phyloP scores from a whole-genome alignment of 2,113 vertebrate species.

The Nothocercus julius region DNA sequence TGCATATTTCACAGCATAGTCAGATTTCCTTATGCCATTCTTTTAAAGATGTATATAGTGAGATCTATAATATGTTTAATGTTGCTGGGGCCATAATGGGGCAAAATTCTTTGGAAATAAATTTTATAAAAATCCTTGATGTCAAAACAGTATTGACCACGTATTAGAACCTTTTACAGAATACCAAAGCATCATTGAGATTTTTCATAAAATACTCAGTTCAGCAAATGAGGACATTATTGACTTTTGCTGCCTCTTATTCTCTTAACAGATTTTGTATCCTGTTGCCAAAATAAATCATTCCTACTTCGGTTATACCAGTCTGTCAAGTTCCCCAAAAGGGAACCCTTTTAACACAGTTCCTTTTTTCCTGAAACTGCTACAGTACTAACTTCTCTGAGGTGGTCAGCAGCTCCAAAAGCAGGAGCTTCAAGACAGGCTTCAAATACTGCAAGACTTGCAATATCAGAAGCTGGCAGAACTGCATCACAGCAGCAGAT shows the following conservation, averaged over 20 bases:
- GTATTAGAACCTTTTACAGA: background rate
- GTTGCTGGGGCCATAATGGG: background rate
- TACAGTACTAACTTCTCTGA: fast-evolving
- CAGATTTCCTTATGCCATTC: background rate
- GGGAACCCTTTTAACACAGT: background rate
- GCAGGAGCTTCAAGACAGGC: background rate
- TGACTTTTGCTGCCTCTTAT: background rate
- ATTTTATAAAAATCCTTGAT: background rate
- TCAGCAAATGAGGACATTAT: background rate
- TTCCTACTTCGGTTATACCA: background rate
- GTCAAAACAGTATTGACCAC: background rate
- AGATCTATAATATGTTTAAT: background rate
- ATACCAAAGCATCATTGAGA: background rate
- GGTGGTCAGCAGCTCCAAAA: background rate
- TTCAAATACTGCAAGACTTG: background rate
- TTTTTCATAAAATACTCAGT: background rate
- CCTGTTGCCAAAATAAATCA: background rate
- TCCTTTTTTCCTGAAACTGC: background rate
- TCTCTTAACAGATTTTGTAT: background rate
- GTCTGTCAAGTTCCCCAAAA: background rate
- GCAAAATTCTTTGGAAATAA: background rate
- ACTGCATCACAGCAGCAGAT: background rate
- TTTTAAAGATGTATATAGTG: background rate
- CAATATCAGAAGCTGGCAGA: background rate
- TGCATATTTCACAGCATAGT: background rate